Evolutionary conservation across 2,888 invertebrate species (phyloP), one percentile per base, ranked within the genome.

Genomic region (Drosophila antonietae): DNA sequence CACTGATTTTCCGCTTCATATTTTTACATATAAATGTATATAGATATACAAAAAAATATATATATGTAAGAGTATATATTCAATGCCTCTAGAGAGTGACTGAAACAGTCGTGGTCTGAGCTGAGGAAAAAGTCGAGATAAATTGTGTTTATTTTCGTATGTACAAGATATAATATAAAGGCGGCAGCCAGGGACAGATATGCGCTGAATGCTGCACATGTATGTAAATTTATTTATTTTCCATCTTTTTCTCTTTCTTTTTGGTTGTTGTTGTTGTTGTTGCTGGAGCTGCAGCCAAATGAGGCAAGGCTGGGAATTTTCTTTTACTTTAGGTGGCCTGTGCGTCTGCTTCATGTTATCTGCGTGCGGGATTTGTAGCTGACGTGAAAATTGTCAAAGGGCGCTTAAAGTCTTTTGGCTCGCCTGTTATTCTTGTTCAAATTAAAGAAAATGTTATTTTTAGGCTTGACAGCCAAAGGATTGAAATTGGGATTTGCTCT

Each of bases 331-430:
- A 71, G 58, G 56, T 51, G 49, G 75, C 59, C 55, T 65, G 64
- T 63, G 60, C 62, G 69, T 74, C 80, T 82, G 80, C 68, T 60
- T 65, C 69, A 72, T 68, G 77, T 80, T 79, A 77, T 80, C 78
- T 61, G 63, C 58, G 58, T 46, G 66, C 74, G 74, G 82, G 80
- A 81, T 88, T 88, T 88, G 75, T 75, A 80, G 74, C 75, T 84
- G 84, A 86, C 84, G 88, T 88, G 87, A 77, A 88, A 86, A 88
- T 88, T 88, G 88, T 88, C 79, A 85, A 88, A 86, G 88, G 82
- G 81, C 84, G 86, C 84, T 86, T 86, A 81, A 86, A 88, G 82
- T 83, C 70, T 86, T 67, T 51, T 80, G 51, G 61, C 62, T 61
- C 44, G 43, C 46, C 65, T 69, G 64, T 71, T 68, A 49, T 71